A percentile compares a stretch with the other conserved stretches of the same genome.
These are phyloP conservation scores for Gyps fulvus DNA, from an alignment of 2,113 vertebrate species.

Conservation along the genomic window DNA sequence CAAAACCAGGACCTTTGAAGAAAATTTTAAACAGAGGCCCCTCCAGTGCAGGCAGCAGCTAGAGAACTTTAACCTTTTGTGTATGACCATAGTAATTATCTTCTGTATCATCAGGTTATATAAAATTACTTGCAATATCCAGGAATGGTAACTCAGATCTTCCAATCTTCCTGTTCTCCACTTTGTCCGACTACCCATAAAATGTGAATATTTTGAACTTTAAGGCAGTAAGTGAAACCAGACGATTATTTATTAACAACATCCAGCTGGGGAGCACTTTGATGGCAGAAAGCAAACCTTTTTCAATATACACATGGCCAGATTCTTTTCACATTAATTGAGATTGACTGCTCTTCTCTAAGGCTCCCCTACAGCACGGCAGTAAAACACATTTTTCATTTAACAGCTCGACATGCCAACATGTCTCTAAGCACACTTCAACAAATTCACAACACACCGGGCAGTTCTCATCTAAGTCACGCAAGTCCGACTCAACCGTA, in stretches of 20 bases:
- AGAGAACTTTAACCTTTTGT: background rate
- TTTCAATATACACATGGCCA: background rate
- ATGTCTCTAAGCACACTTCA: conserved; percentile 7
- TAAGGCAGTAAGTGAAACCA: conserved; percentile 32
- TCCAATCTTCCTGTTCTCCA: background rate
- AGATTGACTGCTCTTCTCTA: conserved; percentile 28
- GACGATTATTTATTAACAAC: conserved; percentile 39
- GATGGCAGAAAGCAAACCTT: conserved; percentile 22
- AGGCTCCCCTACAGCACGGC: background rate
- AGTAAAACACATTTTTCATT: conserved; percentile 41
- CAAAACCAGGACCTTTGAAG: background rate
- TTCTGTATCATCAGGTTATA: background rate
- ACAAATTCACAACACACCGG: background rate
- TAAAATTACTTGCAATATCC: background rate
- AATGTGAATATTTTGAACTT: background rate
- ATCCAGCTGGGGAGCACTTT: conserved; percentile 29
- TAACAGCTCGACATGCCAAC: background rate
- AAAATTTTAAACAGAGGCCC: background rate
- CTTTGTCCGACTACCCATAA: background rate
- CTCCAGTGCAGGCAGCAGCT: background rate
- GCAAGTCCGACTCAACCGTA: background rate
- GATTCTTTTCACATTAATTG: conserved; percentile 31
- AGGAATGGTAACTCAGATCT: background rate
- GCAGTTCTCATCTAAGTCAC: conserved; percentile 8
- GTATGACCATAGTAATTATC: background rate